Percentiles rank a stretch among this genome's conserved stretches.
These are phyloP conservation scores for Phenganax subtilis DNA, from an alignment of 92 coral and sea anemone genomes.

Conservation along the genomic window DNA sequence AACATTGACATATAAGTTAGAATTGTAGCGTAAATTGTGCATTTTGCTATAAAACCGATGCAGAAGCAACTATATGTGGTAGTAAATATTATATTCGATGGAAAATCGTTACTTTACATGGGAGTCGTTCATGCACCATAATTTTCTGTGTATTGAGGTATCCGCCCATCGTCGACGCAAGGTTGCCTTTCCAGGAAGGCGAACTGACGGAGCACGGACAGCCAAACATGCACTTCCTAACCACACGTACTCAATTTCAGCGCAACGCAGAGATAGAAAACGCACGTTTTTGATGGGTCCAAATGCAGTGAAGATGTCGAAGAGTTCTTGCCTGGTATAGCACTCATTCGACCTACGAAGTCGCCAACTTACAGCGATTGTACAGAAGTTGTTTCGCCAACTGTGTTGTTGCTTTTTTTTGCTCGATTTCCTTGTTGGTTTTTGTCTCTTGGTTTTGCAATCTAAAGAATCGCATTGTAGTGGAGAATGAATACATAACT, in stretches of 20 bases:
- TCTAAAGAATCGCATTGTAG: neutral
- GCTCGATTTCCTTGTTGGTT: neutral
- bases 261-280: conserved; percentile 26
- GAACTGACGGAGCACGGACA: neutral
- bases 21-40: neutral
- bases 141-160: neutral
- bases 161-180: conserved; percentile 23
- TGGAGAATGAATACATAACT: too few relatives aligned
- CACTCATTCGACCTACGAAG: neutral
- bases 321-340: conserved; percentile 25
- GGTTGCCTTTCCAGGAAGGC: conserved; percentile 14
- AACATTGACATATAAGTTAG: neutral
- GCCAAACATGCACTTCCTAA: conserved; percentile 28
- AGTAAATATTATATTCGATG: neutral
- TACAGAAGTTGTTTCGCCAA: conserved; percentile 9
- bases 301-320: conserved; percentile 11
- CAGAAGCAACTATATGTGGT: too few relatives aligned
- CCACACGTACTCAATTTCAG: conserved; percentile 32
- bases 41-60: neutral
- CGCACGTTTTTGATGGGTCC: conserved; percentile 36
- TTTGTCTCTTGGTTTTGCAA: neutral
- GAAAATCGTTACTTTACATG: neutral
- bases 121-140: conserved; percentile 26
- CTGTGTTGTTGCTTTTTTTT: neutral
- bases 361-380: conserved; percentile 25